These are phyloP conservation scores for Drosophila pseudoobscura DNA, from an alignment of 1,140 invertebrate genomes.

Conservation along the genomic window DNA sequence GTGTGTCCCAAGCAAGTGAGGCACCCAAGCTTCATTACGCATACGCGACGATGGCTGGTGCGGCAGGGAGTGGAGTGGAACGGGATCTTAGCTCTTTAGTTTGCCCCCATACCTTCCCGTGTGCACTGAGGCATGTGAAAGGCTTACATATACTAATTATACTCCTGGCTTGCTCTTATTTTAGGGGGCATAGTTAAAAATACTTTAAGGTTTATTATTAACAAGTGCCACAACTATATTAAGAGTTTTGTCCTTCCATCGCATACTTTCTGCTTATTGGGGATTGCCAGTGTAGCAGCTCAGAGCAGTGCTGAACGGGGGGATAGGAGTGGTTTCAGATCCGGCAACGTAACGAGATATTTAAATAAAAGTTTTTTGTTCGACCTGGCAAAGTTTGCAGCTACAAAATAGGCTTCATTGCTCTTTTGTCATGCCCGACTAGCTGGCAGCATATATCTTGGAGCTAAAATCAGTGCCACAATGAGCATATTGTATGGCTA, in stretches of 20 bases:
- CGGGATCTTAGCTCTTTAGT: constrained; percentile 24
- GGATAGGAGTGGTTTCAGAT: background rate
- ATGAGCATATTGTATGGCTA: constrained; percentile 61
- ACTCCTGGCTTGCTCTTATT: constrained; percentile 38
- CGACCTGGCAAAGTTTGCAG: constrained; percentile 50
- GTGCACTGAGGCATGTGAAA: constrained; percentile 53
- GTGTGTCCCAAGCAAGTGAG: background rate
- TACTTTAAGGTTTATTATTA: constrained; percentile 56
- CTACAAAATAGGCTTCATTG: constrained; percentile 69
- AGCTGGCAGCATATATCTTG: constrained; percentile 47
- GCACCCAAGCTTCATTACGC: constrained; percentile 56
- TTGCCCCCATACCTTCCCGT: constrained; percentile 5
- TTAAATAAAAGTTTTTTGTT: constrained; percentile 64
- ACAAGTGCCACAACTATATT: constrained; percentile 30
- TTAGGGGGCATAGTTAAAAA: constrained; percentile 43
- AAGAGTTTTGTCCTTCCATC: constrained; percentile 8
- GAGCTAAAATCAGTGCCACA: constrained; percentile 66
- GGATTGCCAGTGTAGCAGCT: background rate
- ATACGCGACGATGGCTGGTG: constrained; percentile 44
- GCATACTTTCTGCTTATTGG: background rate
- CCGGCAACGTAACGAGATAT: constrained; percentile 14
- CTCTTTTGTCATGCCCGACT: constrained; percentile 60
- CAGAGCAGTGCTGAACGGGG: background rate
- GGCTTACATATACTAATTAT: constrained; percentile 66
- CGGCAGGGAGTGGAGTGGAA: background rate